Conservation (phyloP, 2,888 invertebrate genomes). For the Euproctis similis region DNA sequence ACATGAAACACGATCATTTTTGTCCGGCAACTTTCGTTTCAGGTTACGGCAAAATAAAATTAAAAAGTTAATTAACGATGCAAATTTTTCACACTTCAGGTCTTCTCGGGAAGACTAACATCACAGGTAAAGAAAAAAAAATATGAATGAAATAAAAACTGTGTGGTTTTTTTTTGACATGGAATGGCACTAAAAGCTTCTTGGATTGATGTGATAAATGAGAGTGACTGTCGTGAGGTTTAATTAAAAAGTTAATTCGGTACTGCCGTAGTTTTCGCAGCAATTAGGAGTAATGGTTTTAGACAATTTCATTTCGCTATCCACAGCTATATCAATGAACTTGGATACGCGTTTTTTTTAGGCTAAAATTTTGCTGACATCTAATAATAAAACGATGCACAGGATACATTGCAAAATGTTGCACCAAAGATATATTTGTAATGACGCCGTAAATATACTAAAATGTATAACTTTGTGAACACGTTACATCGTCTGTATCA, state of each 20-base stretch:
- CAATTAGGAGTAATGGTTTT: conserved; percentile 4
- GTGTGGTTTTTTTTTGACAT: conserved; percentile 54
- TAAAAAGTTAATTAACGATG: conserved; percentile 68
- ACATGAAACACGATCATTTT: conserved; percentile 54
- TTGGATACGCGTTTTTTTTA: too few relatives aligned
- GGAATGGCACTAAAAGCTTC: conserved; percentile 49
- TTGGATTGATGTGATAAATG: conserved; percentile 38
- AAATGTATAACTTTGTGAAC: too few relatives aligned
- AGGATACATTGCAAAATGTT: too few relatives aligned
- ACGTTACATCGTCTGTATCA: too few relatives aligned
- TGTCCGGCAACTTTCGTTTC: conserved; percentile 71
- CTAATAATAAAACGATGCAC: too few relatives aligned
- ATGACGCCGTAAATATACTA: too few relatives aligned
- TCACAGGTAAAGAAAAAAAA: conserved; percentile 74
- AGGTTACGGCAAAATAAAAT: conserved; percentile 61
- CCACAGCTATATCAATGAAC: neutral
- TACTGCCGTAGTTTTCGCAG: conserved; percentile 4
- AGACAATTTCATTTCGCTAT: neutral
- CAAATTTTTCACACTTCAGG: conserved; percentile 76
- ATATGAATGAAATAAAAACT: conserved; percentile 42
- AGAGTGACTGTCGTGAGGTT: conserved; percentile 14
- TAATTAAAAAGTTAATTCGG: conserved; percentile 11
- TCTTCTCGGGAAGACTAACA: conserved; percentile 78
- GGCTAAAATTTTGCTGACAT: too few relatives aligned
- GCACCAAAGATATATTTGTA: too few relatives aligned